Percentiles rank a stretch among this genome's conserved stretches.
phyloP scores from a whole-genome alignment of 2,888 invertebrate genomes.

The Oscheius sp. region DNA sequence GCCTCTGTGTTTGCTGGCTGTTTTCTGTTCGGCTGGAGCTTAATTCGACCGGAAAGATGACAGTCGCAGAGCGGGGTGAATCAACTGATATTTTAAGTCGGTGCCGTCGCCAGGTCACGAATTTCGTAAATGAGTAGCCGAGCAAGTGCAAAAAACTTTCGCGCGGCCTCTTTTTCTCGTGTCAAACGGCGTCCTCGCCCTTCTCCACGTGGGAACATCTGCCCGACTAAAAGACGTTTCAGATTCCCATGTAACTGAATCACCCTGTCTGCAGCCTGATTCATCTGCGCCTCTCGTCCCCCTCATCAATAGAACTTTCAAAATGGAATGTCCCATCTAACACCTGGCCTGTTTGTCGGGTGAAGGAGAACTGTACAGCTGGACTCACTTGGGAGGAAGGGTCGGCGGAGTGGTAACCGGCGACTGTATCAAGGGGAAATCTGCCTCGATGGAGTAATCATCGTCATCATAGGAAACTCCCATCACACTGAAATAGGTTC shows the following conservation, averaged over 20 bases:
- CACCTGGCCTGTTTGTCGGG: background rate
- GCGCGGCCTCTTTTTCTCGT: constrained; percentile 5
- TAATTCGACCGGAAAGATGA: constrained; percentile 18
- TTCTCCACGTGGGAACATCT: background rate
- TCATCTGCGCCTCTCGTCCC: too few relatives aligned
- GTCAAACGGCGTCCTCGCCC: background rate
- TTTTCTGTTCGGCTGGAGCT: constrained; percentile 17
- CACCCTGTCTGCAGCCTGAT: too few relatives aligned
- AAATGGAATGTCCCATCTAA: too few relatives aligned
- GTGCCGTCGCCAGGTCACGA: too few relatives aligned
- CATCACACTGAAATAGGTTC: constrained; percentile 5
- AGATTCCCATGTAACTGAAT: too few relatives aligned
- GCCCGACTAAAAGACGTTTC: background rate
- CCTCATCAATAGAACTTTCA: too few relatives aligned
- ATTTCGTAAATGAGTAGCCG: background rate
- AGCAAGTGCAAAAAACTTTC: constrained; percentile 17
- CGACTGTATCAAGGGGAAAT: constrained; percentile 1
- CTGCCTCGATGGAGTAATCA: constrained; percentile 6
- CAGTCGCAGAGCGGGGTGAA: background rate
- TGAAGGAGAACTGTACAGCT: background rate
- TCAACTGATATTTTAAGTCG: constrained; percentile 1
- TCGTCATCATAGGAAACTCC: constrained; percentile 23
- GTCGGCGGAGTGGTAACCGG: background rate
- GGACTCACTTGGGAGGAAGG: background rate
- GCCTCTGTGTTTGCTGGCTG: constrained; percentile 4